Percentiles rank a stretch among this genome's conserved stretches.
Evolutionary conservation across 2,113 vertebrate genomes (phyloP).

Genomic region (Sardina pilchardus): DNA sequence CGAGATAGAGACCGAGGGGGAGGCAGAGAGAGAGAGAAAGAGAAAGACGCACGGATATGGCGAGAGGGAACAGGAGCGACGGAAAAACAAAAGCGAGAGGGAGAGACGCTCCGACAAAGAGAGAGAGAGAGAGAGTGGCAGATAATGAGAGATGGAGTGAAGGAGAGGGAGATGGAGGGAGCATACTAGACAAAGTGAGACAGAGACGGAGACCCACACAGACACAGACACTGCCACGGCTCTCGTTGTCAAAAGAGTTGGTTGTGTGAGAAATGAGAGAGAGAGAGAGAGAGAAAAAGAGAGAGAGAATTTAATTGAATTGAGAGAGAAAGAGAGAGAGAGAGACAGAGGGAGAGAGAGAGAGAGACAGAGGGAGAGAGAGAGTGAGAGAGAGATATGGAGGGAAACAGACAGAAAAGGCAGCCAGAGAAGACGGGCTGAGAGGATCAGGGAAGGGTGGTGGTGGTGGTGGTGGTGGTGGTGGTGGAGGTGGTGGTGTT

Average conservation of each 20-base stretch:
- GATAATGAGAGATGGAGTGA: neutral
- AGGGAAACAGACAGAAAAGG: neutral
- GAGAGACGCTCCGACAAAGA: neutral
- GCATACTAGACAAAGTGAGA: neutral
- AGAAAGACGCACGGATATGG: neutral
- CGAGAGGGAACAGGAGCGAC: neutral
- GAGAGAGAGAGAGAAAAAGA: neutral
- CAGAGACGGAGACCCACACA: neutral
- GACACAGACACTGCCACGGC: neutral
- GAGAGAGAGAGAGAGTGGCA: neutral
- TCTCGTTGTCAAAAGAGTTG: constrained; percentile 27
- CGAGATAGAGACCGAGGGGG: no score
- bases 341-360: neutral
- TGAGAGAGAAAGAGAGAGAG: neutral
- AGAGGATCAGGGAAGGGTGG: constrained; percentile 18
- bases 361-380: neutral
- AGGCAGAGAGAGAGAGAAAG: neutral
- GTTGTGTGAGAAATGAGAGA: constrained; percentile 13
- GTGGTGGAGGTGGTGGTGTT: neutral
- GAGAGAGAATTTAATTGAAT: neutral
- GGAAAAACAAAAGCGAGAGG: constrained; percentile 32
- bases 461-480: neutral
- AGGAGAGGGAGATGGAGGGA: neutral
- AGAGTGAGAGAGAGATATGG: neutral
- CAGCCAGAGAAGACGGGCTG: neutral